Evolutionary conservation across 2,113 vertebrate species (phyloP), one percentile per base, ranked within the genome.

Genomic region (Anhinga rufa): DNA sequence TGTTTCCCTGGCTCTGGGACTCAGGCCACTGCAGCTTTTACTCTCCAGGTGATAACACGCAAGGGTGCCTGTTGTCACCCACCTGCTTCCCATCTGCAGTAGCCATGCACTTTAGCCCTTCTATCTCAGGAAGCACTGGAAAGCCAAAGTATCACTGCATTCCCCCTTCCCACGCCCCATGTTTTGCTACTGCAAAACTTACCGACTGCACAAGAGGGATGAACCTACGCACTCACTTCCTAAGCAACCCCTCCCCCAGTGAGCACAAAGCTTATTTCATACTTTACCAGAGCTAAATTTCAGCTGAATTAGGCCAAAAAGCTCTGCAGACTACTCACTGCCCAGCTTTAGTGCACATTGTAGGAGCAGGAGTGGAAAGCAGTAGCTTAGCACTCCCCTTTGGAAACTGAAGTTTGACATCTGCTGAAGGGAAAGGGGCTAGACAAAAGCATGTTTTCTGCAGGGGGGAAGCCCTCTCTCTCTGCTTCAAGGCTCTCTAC

Each of bases 51-150:
- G 40, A 55, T 32, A 61, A 49, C 25, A 55, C 28, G 22, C 1
- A 0, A 62, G 34, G 38, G 44, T 86, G 29, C 9, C 61, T 0
- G 0, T 26, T 25, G 25, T 22, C 9, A 46, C 49, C 26, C 25
- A 15, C n/a, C 8, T 1, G 0, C 72, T 79, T 69, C 49, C 44
- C n/a, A 44, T 34, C 36, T 14, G 14, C 38, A 0, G 0, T 17
- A 52, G 19, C 57, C 1, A 0, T 12, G 42, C 9, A 36, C 70
- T 72, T 72, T 4, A 82, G 54, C 36, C 26, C 24, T 38, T 48
- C 24, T 54, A 6, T 19, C 58, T 29, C 2, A 0, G 49, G 24
- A 44, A 85, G 34, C 16, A 12, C 57, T 61, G 40, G 44, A 65
- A 69, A 60, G 3, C 28, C 25, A 12, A 71, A 51, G 19, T 3